phyloP scores from a whole-genome alignment of 1,140 invertebrate genomes.

The Batillaria attramentaria region DNA sequence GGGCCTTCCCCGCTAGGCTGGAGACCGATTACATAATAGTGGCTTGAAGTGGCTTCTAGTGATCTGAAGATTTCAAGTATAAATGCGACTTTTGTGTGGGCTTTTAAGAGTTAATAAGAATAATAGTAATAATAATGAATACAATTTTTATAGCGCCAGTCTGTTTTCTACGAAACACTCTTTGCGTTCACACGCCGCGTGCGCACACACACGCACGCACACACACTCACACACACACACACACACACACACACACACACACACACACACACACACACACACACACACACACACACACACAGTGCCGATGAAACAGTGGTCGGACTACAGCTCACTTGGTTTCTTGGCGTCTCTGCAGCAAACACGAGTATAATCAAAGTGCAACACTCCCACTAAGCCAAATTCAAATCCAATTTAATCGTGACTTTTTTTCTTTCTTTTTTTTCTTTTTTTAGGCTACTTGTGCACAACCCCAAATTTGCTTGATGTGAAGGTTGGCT shows the following conservation, averaged over 20 bases:
- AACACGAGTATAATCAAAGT: not conserved
- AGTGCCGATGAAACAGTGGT: too few relatives aligned
- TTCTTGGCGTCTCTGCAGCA: not conserved
- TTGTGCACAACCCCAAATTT: not conserved
- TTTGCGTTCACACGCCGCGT: not conserved
- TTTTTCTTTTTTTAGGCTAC: not conserved
- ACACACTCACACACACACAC: constrained; percentile 3
- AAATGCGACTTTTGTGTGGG: not conserved
- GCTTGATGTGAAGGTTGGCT: too few relatives aligned
- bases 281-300: constrained; percentile 8
- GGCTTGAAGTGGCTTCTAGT: not conserved
- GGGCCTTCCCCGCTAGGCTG: too few relatives aligned
- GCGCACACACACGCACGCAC: not conserved
- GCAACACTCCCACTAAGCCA: not conserved
- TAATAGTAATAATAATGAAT: not conserved
- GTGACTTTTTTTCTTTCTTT: not conserved
- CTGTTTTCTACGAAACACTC: not conserved
- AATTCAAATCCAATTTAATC: not conserved
- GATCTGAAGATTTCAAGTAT: not conserved
- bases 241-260: constrained; percentile 13
- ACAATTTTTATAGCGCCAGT: not conserved
- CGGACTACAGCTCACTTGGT: too few relatives aligned
- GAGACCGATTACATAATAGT: too few relatives aligned
- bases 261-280: constrained; percentile 16
- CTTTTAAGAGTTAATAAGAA: not conserved